Percentiles rank a stretch among this genome's conserved stretches.
Evolutionary conservation across 2,888 invertebrate species (phyloP).

Genomic region (Dryobotodes eremita): DNA sequence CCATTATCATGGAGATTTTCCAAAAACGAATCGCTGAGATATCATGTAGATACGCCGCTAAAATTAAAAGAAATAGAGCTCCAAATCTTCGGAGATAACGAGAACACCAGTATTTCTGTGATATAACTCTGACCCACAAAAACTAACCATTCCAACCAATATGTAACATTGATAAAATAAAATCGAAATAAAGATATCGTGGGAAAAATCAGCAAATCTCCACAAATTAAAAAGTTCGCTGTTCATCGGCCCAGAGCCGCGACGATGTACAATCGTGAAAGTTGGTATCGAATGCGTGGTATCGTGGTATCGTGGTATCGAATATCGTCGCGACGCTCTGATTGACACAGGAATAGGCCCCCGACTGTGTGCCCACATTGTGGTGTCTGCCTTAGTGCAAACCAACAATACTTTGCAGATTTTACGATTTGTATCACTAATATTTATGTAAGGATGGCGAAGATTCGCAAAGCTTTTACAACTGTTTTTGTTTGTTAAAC

Average conservation of each 20-base stretch:
- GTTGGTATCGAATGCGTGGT: conserved; percentile 70
- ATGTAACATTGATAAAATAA: conserved; percentile 42
- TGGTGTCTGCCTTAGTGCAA: conserved; percentile 45
- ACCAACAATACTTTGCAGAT: conserved; percentile 48
- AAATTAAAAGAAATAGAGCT: not conserved
- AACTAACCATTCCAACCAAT: conserved; percentile 19
- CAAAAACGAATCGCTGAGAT: not conserved
- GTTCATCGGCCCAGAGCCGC: conserved; percentile 44
- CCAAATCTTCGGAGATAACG: not conserved
- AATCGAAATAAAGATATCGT: conserved; percentile 50
- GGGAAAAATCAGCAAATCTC: conserved; percentile 51
- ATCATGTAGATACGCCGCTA: not conserved
- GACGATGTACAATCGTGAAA: conserved; percentile 70
- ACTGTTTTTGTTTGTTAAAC: not conserved
- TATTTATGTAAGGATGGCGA: conserved; percentile 25
- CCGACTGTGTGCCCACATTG: conserved; percentile 40
- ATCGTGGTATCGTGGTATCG: conserved; percentile 71
- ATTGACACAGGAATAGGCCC: conserved; percentile 71
- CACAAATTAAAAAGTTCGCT: conserved; percentile 55
- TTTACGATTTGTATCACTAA: conserved; percentile 51
- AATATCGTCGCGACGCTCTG: conserved; percentile 71
- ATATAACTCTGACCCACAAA: conserved; percentile 17
- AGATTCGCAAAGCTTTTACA: not conserved
- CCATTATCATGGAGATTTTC: not conserved
- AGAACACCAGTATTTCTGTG: not conserved